Evolutionary conservation across 2,113 vertebrate genomes (phyloP), one percentile per base, ranked within the genome.

Genomic region (Origma solitaria): DNA sequence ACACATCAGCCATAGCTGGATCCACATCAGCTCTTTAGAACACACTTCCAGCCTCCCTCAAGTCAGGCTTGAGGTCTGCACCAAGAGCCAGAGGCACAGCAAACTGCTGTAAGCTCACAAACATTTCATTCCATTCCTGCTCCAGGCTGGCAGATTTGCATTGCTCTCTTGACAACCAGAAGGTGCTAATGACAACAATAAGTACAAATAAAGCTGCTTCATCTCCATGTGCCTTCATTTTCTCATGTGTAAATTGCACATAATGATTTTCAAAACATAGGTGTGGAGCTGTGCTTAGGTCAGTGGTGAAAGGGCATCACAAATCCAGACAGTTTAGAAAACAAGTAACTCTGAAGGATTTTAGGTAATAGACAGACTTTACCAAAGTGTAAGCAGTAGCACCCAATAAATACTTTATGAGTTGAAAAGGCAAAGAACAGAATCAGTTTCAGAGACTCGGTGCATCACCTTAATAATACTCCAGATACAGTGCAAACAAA

Each of bases 221-320:
- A 80, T 86, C 45, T 80, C 33, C 45, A 28, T 1, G 8, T 31
- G 24, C 57, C 57, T 88, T 82, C 53, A 80, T 92, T 69, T 90
- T 47, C 62, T 69, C 54, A 22, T 1, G n/a, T 65, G 58, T 28
- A 73, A 92, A 88, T 31, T 69, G 58, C 49, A 72, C 28, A 44
- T 53, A 90, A 88, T 73, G 49, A 70, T 80, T 69, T 88, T 73
- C 80, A 92, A 94, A 95, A 95, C 45, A 83, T 1, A 77, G 58
- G 76, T 31, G 79, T 57, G 28, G 71, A 86, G 37, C 37, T 64
- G 53, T 72, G 69, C 68, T 92, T 44, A 57, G 16, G 66, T 85
- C 86, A 72, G 49, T 28, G 31, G 21, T 79, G 17, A 31, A 60
- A 88, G 27, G 23, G 53, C 70, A 78, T 65, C 47, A 16, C 20